Evolutionary conservation across 2,797 vertebrate genomes (phyloP), one percentile per base, ranked within the genome.

Genomic region (Onychomys arenicola): DNA sequence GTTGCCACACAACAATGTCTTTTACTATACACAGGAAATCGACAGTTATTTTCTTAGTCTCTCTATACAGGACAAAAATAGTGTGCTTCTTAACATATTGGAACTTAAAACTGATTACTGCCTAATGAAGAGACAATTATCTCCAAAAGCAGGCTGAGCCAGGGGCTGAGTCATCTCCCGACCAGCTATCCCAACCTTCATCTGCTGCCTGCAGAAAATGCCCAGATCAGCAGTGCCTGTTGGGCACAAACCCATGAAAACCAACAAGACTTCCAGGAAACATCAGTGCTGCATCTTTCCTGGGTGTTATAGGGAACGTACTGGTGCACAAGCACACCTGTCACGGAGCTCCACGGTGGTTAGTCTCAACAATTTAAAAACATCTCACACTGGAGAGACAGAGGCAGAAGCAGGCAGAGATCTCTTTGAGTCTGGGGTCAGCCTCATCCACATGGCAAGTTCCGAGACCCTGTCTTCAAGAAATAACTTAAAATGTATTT

Each of bases 131-230:
- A 80, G 57, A 92, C 91, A 90, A 83, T 63, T 32, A 90, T 80
- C 57, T 13, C 46, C 90, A 67, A 93, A 29, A 91, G 80, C 55
- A 46, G 8, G 67, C 63, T 99, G 99, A 99, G 96, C 99, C 99
- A 23, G 99, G 99, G 99, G 99, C 99, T 99, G 99, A 16, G 94
- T 97, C 99, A 99, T 93, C 94, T 97, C 98, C 92, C 99, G n/a
- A 43, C 52, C 71, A 57, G 37, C 52, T 32, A 2, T 1, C 14
- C 23, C 46, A 37, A 40, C n/a, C 49, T 61, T 75, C 71, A 61
- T 16, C 34, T 55, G 16, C 52, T 34, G 52, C 55, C 71, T 46
- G 27, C 6, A 1, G 57, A 98, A 99, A 96, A 83, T 21, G 13
- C 29, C 32, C 19, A 34, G 49, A 25, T 71, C 63, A 59, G 65